These are phyloP conservation scores for Centroberyx gerrardi DNA, from an alignment of 2,797 vertebrate species.

Conservation along the genomic window DNA sequence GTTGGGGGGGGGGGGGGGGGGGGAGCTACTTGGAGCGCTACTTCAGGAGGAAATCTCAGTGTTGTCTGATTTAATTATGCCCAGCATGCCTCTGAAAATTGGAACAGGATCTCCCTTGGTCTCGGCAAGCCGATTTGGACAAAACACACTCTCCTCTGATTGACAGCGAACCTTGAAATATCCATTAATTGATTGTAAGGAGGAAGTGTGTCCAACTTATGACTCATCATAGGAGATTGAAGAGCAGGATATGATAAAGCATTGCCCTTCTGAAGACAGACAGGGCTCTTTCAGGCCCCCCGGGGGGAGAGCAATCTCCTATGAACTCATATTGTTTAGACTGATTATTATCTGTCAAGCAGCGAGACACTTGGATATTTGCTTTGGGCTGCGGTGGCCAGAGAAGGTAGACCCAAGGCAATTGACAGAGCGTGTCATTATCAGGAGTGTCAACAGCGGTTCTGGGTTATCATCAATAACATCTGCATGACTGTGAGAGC, in stretches of 20 bases:
- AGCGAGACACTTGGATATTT: conserved; percentile 68
- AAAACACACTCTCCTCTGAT: conserved; percentile 18
- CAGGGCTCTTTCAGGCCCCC: conserved; percentile 44
- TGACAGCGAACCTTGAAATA: conserved; percentile 19
- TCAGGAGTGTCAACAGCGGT: conserved; percentile 72
- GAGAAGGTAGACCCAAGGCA: conserved; percentile 58
- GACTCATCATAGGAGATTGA: not conserved
- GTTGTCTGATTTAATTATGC: conserved; percentile 11
- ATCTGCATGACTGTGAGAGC: conserved; percentile 61
- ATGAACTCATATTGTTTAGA: conserved; percentile 56
- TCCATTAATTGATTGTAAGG: conserved; percentile 38
- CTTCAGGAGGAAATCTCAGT: not conserved
- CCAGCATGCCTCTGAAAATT: conserved; percentile 14
- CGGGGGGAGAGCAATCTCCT: conserved; percentile 42
- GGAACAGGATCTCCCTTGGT: not conserved
- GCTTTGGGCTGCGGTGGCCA: conserved; percentile 65
- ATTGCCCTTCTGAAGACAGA: conserved; percentile 25
- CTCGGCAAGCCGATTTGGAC: not conserved
- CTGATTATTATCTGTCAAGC: conserved; percentile 71
- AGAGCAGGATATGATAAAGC: conserved; percentile 46
- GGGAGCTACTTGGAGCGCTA: conserved; percentile 21
- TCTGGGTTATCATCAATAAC: conserved; percentile 73
- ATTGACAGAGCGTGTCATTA: conserved; percentile 68
- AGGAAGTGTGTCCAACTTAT: conserved; percentile 4
- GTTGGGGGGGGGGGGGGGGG: too few species aligned